These are phyloP conservation scores for Pocota personata DNA, from an alignment of 2,888 invertebrate genomes.

Conservation along the genomic window DNA sequence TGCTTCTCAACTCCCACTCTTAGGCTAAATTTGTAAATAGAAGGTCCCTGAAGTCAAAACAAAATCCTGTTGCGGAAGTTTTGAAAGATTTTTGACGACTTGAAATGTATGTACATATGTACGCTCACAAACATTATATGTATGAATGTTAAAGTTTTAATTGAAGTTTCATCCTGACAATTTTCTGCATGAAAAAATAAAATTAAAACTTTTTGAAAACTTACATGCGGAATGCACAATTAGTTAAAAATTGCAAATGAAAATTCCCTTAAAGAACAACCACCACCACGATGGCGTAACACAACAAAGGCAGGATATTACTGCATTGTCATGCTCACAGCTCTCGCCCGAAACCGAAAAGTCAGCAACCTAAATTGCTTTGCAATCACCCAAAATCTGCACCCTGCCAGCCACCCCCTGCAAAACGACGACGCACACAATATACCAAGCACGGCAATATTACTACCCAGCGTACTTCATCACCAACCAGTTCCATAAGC, in stretches of 20 bases:
- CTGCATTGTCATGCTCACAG: slow-evolving; percentile 37
- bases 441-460: slow-evolving; percentile 23
- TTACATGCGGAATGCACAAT: slow-evolving; percentile 37
- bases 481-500: not conserved
- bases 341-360: slow-evolving; percentile 38
- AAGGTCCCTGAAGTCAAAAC: no score
- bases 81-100: no score
- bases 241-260: slow-evolving; percentile 28
- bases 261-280: slow-evolving; percentile 11
- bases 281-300: slow-evolving; percentile 12
- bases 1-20: no score
- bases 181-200: not conserved
- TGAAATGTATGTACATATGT: no score
- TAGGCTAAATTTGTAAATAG: no score
- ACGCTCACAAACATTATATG: not conserved
- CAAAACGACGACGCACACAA: not conserved
- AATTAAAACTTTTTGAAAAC: not conserved
- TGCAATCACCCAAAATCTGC: slow-evolving; percentile 43
- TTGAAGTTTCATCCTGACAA: slow-evolving; percentile 9
- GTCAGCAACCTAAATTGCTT: slow-evolving; percentile 58
- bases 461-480: not conserved
- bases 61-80: no score
- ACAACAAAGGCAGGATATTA: slow-evolving; percentile 57
- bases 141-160: not conserved
- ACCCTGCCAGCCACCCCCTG: slow-evolving; percentile 2